Base-by-base conservation (phyloP, 2,113 vertebrate species). In the Zootoca vivipara region DNA sequence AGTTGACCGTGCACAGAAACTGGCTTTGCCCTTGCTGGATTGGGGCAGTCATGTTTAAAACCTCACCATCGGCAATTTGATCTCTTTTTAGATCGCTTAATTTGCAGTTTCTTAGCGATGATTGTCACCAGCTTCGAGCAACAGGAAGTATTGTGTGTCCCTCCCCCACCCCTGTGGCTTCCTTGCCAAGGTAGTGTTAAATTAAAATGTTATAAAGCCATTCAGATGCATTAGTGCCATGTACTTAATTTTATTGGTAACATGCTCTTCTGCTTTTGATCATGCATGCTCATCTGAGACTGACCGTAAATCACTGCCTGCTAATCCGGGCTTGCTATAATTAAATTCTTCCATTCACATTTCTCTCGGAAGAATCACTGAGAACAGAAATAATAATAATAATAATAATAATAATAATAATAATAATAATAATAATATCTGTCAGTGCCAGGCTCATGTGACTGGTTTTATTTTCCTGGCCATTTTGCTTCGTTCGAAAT, bases 261-360 rank as follows among this genome's bases (percentile, higher is more conserved):
- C 70, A 74, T 58, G 74, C 84, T 91, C 86, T 72, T 87, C 88
- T 89, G 78, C 90, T 73, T 91, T 89, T 42, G 90, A 83, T 91
- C 87, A 33, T 88, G 75, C 85, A 10, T 46, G 65, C 89, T 89
- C 82, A 79, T 75, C 84, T 87, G 90, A 87, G 92, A 78, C 15
- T 18, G 82, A 3, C 38, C 85, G 75, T 91, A 89, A 91, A 91
- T 89, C 93, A 82, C 24, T 0, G 87, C 1, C n/a, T 78, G 85
- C 87, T 90, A 91, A 89, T 86, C 89, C 80, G 80, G 90, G 80
- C 90, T 58, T 12, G 67, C 64, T 74, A 90, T 92, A 94, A 94
- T 92, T 94, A 94, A 88, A 89, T 94, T 94, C 85, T 91, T 88
- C 87, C 85, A 67, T 86, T 90, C 65, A 74, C 87, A 85, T 91